Conservation (phyloP, 1,140 invertebrate genomes). For the Brachionus asplanchnoidis region DNA sequence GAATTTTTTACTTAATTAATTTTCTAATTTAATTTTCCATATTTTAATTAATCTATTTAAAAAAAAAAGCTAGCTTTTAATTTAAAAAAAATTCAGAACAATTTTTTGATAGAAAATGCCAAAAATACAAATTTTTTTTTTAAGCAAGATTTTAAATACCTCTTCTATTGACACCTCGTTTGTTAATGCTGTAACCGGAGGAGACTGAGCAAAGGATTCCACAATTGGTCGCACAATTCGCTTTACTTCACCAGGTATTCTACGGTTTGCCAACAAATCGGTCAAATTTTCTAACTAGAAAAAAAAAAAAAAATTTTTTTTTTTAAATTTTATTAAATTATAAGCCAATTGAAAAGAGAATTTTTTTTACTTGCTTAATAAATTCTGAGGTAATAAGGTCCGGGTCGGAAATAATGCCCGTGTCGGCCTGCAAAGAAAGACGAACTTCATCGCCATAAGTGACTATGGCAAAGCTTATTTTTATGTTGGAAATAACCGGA, state of each 20-base stretch:
- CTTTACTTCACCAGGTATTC: constrained; percentile 36
- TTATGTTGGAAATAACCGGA: neutral
- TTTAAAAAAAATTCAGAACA: too few species aligned
- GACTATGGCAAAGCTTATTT: constrained; percentile 6
- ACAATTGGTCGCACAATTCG: neutral
- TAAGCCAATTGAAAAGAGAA: too few species aligned
- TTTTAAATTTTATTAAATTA: neutral
- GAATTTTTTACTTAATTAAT: too few species aligned
- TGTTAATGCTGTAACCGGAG: neutral
- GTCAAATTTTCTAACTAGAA: constrained; percentile 11
- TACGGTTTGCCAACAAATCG: constrained; percentile 28
- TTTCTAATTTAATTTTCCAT: too few species aligned
- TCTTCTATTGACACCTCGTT: constrained; percentile 3
- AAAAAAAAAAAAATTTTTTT: neutral
- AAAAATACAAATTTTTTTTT: neutral
- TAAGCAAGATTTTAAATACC: neutral
- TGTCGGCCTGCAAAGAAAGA: neutral
- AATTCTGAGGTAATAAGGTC: constrained; percentile 1
- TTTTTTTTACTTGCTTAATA: constrained; percentile 33
- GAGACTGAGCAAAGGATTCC: neutral
- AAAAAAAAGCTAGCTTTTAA: too few species aligned
- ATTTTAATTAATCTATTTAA: too few species aligned
- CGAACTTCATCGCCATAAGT: constrained; percentile 37
- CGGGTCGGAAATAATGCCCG: constrained; percentile 15
- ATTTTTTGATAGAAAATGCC: neutral